phyloP scores from a whole-genome alignment of 2,888 invertebrate species.

The Nasonia oneida region DNA sequence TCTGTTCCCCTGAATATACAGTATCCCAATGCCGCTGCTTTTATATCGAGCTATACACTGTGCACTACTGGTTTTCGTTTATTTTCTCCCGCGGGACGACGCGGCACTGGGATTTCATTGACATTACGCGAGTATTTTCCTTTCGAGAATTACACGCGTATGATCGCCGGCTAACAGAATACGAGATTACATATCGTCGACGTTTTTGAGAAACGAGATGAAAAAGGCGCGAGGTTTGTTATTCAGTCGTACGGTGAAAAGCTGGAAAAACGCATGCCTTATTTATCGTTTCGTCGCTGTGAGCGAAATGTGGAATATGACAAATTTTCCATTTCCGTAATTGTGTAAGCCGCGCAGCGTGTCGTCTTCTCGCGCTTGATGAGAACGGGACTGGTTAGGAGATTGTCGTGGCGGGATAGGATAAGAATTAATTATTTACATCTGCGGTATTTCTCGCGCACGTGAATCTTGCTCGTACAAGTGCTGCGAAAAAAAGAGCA shows the following conservation, averaged over 20 bases:
- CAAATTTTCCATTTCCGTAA: slow-evolving; percentile 20
- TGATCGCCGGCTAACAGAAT: neutral
- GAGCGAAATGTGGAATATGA: neutral
- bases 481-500: neutral
- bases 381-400: neutral
- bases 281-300: no score
- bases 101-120: slow-evolving; percentile 8
- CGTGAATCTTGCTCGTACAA: no score
- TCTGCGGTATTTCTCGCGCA: neutral
- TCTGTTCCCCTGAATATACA: no score
- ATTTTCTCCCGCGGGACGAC: neutral
- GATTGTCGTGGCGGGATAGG: neutral
- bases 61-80: neutral
- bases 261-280: no score
- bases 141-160: slow-evolving; percentile 2
- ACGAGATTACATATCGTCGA: neutral
- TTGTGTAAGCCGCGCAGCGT: neutral
- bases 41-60: neutral
- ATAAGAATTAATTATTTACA: slow-evolving; percentile 2
- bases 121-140: neutral
- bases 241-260: no score
- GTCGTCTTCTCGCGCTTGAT: neutral
- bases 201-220: neutral
- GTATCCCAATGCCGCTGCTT: neutral
- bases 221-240: neutral